Conservation (phyloP, 2,888 invertebrate genomes). For the Lithophane ornitopus region DNA sequence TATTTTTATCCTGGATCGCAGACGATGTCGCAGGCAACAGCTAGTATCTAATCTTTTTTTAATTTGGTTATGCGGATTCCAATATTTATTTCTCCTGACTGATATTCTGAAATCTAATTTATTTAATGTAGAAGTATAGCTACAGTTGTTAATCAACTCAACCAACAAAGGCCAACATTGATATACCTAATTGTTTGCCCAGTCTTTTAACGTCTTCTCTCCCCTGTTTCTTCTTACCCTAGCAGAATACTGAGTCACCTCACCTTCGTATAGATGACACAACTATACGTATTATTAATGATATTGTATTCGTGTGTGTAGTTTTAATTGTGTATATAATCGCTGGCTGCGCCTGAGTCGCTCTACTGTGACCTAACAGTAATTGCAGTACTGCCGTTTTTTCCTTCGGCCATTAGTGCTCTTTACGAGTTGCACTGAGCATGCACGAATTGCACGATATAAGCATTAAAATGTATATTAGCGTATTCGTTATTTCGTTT, state of each 20-base stretch:
- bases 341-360: slow-evolving; percentile 71
- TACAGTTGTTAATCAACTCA: background rate
- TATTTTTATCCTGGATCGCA: too few relatives aligned
- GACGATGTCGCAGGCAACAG: too few relatives aligned
- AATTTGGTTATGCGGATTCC: background rate
- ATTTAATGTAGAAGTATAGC: background rate
- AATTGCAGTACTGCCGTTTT: slow-evolving; percentile 77
- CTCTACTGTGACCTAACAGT: slow-evolving; percentile 80
- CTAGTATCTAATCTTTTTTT: background rate
- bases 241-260: slow-evolving; percentile 2
- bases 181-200: too few relatives aligned
- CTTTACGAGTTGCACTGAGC: slow-evolving; percentile 78
- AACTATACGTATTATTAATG: slow-evolving; percentile 45
- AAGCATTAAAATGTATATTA: slow-evolving; percentile 64
- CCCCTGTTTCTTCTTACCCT: background rate
- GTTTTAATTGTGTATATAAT: slow-evolving; percentile 72
- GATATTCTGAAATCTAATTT: background rate
- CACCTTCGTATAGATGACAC: slow-evolving; percentile 40
- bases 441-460: slow-evolving; percentile 68
- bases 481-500: slow-evolving; percentile 61
- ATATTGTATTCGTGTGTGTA: slow-evolving; percentile 59
- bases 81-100: background rate
- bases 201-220: background rate
- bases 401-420: slow-evolving; percentile 78
- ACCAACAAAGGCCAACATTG: background rate